Evolutionary conservation across 2,113 vertebrate species (phyloP).

Genomic region (Archocentrus centrarchus): DNA sequence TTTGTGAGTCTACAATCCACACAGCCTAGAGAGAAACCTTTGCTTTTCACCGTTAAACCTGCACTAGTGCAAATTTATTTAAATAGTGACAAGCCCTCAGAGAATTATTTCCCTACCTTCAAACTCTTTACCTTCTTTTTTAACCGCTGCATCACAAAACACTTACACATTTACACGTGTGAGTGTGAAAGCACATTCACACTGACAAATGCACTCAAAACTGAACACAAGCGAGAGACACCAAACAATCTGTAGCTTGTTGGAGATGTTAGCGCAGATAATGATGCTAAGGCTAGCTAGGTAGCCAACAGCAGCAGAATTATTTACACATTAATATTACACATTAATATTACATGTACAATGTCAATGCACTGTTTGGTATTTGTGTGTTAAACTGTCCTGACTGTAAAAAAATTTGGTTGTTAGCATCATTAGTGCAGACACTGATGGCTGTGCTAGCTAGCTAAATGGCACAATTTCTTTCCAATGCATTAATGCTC

Average conservation of each 20-base stretch:
- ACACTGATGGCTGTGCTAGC: background rate
- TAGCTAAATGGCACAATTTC: background rate
- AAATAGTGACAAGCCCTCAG: background rate
- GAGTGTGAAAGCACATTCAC: background rate
- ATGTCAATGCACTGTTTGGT: background rate
- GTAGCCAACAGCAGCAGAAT: background rate
- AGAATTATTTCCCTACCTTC: background rate
- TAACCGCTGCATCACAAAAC: background rate
- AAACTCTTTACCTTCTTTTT: background rate
- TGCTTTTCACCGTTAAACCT: background rate
- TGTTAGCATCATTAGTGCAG: background rate
- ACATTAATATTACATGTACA: background rate
- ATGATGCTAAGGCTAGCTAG: background rate
- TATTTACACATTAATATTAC: background rate
- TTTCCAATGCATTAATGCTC: background rate
- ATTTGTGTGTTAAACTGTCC: background rate
- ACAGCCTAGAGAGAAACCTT: background rate
- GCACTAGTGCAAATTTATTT: background rate
- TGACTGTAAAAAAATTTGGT: background rate
- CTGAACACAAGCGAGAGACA: background rate
- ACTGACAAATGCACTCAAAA: background rate
- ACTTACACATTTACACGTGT: background rate
- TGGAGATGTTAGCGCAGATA: background rate
- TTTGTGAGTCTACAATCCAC: background rate
- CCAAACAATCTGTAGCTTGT: background rate